A percentile compares a stretch with the other conserved stretches of the same genome.
phyloP scores from a whole-genome alignment of 2,113 vertebrate species.

The Neotragus moschatus region DNA sequence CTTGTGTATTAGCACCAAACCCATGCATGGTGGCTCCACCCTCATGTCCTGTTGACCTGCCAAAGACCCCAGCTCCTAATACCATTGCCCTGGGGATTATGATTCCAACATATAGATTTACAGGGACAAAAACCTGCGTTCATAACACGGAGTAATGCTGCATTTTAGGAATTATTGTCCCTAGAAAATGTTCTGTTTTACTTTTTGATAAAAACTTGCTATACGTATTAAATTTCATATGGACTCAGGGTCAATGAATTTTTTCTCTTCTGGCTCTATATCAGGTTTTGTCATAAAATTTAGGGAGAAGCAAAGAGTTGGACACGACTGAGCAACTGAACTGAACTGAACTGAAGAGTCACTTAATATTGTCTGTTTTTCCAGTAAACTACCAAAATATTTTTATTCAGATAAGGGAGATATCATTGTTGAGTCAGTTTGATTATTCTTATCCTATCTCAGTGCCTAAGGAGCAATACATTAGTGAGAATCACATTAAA shows the following conservation, averaged over 20 bases:
- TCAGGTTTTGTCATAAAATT: slow-evolving; percentile 15
- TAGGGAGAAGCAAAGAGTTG: too few relatives aligned
- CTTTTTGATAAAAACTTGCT: background rate
- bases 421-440: background rate
- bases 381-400: background rate
- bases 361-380: background rate
- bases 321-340: too few relatives aligned
- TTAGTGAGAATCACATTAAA: background rate
- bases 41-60: background rate
- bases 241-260: background rate
- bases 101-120: background rate
- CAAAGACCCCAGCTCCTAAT: background rate
- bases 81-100: background rate
- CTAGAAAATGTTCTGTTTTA: background rate
- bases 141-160: background rate
- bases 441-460: background rate
- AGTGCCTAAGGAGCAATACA: background rate
- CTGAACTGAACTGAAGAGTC: too few relatives aligned
- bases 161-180: background rate
- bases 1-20: background rate
- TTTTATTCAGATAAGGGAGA: background rate
- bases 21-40: background rate
- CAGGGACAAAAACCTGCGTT: background rate
- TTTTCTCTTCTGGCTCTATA: background rate
- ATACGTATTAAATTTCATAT: background rate